Evolutionary conservation across 2,888 invertebrate genomes (phyloP), one percentile per base, ranked within the genome.

Genomic region (Leptinotarsa juncta): DNA sequence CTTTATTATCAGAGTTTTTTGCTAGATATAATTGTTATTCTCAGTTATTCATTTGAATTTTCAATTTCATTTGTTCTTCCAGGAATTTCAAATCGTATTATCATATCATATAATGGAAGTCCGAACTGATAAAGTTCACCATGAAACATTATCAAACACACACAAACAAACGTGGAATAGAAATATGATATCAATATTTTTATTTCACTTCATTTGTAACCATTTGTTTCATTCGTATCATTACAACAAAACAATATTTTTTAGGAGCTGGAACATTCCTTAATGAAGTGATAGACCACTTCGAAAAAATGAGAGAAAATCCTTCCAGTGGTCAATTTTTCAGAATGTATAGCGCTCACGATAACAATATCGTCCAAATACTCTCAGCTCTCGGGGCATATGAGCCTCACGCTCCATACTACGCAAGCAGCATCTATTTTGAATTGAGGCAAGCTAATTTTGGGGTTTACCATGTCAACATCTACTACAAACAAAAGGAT

Each of bases 331-430:
- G 62, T 3, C 88, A 91, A 26, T 92, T 92, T 77, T 77, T 94
- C 62, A 91, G 91, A 83, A 89, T 95, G 66, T 95, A 93, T 82
- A 94, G 94, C 81, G 94, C 89, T 0, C 96, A 96, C 83, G 96
- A 96, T 84, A 90, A 92, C 2, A 95, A 94, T 0, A 86, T 96
- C 14, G 93, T 92, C 0, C 92, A 90, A 81, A 81, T 95, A 55
- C 88, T 96, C 1, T 92, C 92, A 85, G 90, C 92, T 0, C 85
- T 96, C 3, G 91, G 91, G 26, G 77, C 95, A 49, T 95, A 90
- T 80, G 89, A 93, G 76, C 87, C 88, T 5, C 91, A 91, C 73
- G 91, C 91, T 80, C 94, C 94, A 0, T 89, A 90, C 0, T 94
- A 93, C 78, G 88, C 91, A 0, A 90, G 94, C 0, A 90, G 92